These are phyloP conservation scores for Anthopleura xanthogrammica DNA, from an alignment of 92 coral and sea anemone genomes.

Conservation along the genomic window DNA sequence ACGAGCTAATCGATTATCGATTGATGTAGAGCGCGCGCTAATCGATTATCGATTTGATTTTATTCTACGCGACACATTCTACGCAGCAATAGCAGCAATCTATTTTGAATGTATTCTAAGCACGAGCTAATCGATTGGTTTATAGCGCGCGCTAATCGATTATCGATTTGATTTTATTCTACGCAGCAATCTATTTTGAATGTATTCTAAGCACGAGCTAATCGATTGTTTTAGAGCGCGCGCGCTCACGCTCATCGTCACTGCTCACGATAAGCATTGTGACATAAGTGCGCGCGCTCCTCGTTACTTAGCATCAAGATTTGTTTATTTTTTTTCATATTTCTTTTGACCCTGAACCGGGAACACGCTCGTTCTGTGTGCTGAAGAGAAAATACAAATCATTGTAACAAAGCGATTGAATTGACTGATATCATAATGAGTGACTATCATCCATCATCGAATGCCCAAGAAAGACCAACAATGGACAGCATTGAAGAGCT, in stretches of 20 bases:
- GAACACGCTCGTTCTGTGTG: conserved; percentile 11
- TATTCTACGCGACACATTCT: too few species aligned
- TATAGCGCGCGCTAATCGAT: not conserved
- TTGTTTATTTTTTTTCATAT: not conserved
- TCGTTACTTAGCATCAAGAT: conserved; percentile 14
- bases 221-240: not conserved
- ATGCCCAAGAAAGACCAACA: not conserved
- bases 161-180: too few species aligned
- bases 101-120: too few species aligned
- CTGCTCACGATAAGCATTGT: not conserved
- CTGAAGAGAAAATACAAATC: not conserved
- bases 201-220: not conserved
- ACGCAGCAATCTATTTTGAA: too few species aligned
- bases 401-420: not conserved
- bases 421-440: conserved; percentile 1
- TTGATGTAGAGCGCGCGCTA: not conserved
- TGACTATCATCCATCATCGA: not conserved
- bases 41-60: not conserved
- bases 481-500: not conserved
- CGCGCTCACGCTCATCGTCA: conserved; percentile 1
- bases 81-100: too few species aligned
- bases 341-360: conserved; percentile 12
- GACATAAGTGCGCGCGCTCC: conserved; percentile 1
- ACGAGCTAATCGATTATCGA: not conserved
- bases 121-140: not conserved